Evolutionary conservation across 2,888 invertebrate genomes (phyloP).

Genomic region (Cephus sareptanus): DNA sequence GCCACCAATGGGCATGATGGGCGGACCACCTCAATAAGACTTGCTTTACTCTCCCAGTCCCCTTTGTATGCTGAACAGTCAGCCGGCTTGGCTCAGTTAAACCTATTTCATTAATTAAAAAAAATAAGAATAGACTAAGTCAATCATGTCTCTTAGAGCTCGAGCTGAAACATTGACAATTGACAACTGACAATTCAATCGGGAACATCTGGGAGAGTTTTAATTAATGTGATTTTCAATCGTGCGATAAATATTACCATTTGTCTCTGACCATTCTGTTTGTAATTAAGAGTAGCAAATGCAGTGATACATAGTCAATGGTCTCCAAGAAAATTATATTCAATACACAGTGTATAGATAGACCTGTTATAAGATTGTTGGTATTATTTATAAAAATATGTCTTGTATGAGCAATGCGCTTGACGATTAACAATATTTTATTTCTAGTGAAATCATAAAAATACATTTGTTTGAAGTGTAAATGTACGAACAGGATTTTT

Average conservation of each 20-base stretch:
- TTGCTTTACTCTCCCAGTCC: constrained; percentile 50
- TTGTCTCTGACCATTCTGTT: background rate
- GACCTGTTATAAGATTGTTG: background rate
- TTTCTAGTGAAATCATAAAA: background rate
- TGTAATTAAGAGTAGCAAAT: background rate
- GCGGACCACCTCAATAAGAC: constrained; percentile 61
- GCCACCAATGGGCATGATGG: constrained; percentile 62
- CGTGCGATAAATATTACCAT: background rate
- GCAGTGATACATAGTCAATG: background rate
- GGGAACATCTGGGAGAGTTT: background rate
- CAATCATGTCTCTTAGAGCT: background rate
- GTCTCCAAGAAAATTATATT: background rate
- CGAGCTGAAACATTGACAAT: background rate
- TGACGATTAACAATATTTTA: background rate
- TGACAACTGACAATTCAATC: background rate
- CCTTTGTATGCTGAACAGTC: constrained; percentile 39
- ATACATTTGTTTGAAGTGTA: background rate
- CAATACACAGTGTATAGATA: background rate
- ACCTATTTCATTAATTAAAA: background rate
- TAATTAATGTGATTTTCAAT: background rate
- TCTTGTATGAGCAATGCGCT: background rate
- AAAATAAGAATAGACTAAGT: background rate
- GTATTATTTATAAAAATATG: background rate
- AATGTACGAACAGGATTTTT: background rate
- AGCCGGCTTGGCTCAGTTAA: constrained; percentile 42